Conservation (phyloP, 2,113 vertebrate genomes). For the Apaloderma vittatum region DNA sequence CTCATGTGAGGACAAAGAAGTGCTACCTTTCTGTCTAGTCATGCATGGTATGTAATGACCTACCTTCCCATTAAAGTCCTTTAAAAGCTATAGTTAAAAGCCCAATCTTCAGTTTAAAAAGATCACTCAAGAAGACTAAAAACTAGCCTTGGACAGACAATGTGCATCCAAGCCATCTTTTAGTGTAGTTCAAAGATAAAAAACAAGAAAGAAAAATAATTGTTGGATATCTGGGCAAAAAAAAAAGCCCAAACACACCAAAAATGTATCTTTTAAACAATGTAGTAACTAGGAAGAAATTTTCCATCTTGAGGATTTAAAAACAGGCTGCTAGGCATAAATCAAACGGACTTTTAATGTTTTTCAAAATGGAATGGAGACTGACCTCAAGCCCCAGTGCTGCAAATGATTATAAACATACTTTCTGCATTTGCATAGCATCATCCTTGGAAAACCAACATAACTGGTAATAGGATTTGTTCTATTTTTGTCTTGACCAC, state of each 20-base stretch:
- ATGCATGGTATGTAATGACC: neutral
- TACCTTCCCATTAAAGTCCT: slow-evolving; percentile 8
- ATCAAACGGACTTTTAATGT: neutral
- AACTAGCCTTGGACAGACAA: neutral
- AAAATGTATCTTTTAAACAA: neutral
- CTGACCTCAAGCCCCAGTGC: neutral
- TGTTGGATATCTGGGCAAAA: neutral
- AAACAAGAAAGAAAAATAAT: neutral
- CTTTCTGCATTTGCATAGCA: neutral
- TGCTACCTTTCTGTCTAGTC: slow-evolving; percentile 7
- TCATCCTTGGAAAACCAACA: neutral
- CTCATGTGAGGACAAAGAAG: slow-evolving; percentile 35
- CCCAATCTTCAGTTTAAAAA: neutral
- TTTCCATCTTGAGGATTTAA: neutral
- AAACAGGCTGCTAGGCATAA: neutral
- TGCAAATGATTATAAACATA: neutral
- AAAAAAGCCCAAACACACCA: neutral
- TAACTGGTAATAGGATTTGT: neutral
- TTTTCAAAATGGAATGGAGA: neutral
- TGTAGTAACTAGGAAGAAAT: neutral
- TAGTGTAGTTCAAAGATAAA: neutral
- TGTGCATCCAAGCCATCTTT: neutral
- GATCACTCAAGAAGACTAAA: neutral
- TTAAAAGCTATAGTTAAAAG: slow-evolving; percentile 9
- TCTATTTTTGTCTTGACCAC: neutral